These are phyloP conservation scores for Platichthys stellatus DNA, from an alignment of 2,113 vertebrate genomes.

Conservation along the genomic window DNA sequence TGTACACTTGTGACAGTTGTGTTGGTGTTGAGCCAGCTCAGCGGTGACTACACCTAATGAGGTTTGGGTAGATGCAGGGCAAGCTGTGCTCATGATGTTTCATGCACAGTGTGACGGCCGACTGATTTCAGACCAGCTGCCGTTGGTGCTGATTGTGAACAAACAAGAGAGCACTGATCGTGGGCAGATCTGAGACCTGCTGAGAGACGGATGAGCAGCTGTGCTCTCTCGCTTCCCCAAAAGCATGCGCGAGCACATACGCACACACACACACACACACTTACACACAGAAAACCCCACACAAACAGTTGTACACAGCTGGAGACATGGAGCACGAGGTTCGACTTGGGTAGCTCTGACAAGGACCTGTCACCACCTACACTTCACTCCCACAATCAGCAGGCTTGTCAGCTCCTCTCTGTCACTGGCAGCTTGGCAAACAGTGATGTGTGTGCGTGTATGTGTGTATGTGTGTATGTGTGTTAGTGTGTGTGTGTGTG, in stretches of 20 bases:
- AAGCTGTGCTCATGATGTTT: constrained; percentile 67
- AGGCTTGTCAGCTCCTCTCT: constrained; percentile 53
- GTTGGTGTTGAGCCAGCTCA: constrained; percentile 44
- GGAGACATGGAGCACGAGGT: constrained; percentile 25
- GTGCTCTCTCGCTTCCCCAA: constrained; percentile 5
- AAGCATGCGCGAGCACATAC: neutral
- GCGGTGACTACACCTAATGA: constrained; percentile 64
- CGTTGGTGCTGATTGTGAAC: constrained; percentile 57
- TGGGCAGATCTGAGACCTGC: constrained; percentile 63
- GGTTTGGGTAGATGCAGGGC: constrained; percentile 47
- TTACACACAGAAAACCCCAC: neutral
- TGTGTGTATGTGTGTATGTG: too few species aligned
- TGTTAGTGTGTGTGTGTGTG: constrained; percentile 5
- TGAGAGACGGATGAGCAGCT: constrained; percentile 59
- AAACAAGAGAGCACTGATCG: constrained; percentile 62
- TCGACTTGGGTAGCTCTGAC: constrained; percentile 56
- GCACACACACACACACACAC: neutral
- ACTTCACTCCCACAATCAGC: constrained; percentile 58
- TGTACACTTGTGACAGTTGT: constrained; percentile 32
- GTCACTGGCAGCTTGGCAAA: constrained; percentile 49
- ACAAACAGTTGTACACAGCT: constrained; percentile 18
- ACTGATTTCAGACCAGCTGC: constrained; percentile 64
- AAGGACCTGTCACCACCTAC: constrained; percentile 56
- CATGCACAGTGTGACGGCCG: constrained; percentile 25
- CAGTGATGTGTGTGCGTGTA: constrained; percentile 8